Evolutionary conservation across 2,113 vertebrate genomes (phyloP), one percentile per base, ranked within the genome.

Genomic region (Tetrax tetrax): DNA sequence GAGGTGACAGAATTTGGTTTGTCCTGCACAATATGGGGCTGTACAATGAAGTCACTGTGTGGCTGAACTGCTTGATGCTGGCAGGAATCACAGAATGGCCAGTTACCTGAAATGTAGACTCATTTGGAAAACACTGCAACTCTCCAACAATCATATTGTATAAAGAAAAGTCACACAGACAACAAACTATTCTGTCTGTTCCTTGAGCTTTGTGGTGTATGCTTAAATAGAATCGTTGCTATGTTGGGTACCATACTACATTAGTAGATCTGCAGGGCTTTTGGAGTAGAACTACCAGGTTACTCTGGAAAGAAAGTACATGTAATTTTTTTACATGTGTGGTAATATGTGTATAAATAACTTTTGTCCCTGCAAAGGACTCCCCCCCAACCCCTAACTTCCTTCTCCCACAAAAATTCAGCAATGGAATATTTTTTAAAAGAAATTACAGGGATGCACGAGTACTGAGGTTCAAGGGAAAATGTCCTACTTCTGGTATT

Each of bases 331-430:
- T 14, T 27, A 21, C 7, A 25, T 4, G 3, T 4, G 25, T 28
- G 10, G 7, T 9, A 2, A 1, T n/a, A 3, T 4, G 38, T 35
- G 2, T 6, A 29, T 16, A 65, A 59, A 24, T 37, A 50, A 25
- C 7, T 81, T 54, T 29, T 68, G 7, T 53, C 20, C 10, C 21
- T 14, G 7, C 3, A 74, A 3, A 72, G 5, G 21, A 50, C 5
- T 35, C 10, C 5, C 2, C 8, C 1, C 7, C 37, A 8, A 1
- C 0, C 7, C 4, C 1, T 0, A 0, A 6, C n/a, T 79, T 37
- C 15, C 7, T 12, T 14, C 27, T 7, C 4, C 7, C 21, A 23
- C 3, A 3, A 84, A 69, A 50, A 60, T 43, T 69, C 47, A 71
- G 4, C 27, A 72, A 14, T 1, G 0, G 2, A 18, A 2, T 47